Conservation (phyloP, 2,888 invertebrate species). For the Caenorhabditis zanzibari region DNA sequence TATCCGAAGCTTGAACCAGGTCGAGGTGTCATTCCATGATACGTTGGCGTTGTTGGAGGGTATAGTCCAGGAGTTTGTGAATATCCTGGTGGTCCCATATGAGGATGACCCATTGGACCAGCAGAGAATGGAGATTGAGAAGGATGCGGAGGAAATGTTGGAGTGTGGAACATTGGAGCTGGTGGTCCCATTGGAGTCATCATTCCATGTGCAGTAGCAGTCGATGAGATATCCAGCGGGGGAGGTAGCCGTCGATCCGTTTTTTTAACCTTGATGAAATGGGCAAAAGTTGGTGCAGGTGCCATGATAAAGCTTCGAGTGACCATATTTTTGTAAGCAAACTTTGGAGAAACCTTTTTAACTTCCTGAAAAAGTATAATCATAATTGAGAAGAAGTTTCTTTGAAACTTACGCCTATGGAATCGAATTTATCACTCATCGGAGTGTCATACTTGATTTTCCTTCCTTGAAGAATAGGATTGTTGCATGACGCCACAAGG, state of each 20-base stretch:
- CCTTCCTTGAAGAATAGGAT: conserved; percentile 25
- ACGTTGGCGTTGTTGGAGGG: conserved; percentile 48
- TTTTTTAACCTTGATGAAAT: not conserved
- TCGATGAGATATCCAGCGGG: not conserved
- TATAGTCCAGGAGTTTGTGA: conserved; percentile 38
- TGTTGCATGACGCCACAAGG: conserved; percentile 27
- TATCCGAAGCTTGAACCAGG: conserved; percentile 38
- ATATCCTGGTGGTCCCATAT: conserved; percentile 34
- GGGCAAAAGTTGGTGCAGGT: conserved; percentile 22
- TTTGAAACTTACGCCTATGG: conserved; percentile 1
- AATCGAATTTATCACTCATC: conserved; percentile 6
- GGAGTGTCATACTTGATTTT: conserved; percentile 41
- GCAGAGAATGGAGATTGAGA: conserved; percentile 32
- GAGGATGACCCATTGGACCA: conserved; percentile 41
- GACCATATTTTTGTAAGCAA: conserved; percentile 32
- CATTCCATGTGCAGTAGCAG: not conserved
- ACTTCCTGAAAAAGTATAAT: conserved; percentile 3
- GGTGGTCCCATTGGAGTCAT: conserved; percentile 9
- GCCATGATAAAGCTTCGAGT: conserved; percentile 22
- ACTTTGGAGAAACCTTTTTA: not conserved
- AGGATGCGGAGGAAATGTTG: conserved; percentile 30
- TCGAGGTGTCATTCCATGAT: conserved; percentile 43
- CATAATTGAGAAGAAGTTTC: not conserved
- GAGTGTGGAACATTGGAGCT: conserved; percentile 29
- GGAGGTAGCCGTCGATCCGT: conserved; percentile 21